phyloP scores from a whole-genome alignment of 2,888 invertebrate species.

The Patella ulyssiponensis region DNA sequence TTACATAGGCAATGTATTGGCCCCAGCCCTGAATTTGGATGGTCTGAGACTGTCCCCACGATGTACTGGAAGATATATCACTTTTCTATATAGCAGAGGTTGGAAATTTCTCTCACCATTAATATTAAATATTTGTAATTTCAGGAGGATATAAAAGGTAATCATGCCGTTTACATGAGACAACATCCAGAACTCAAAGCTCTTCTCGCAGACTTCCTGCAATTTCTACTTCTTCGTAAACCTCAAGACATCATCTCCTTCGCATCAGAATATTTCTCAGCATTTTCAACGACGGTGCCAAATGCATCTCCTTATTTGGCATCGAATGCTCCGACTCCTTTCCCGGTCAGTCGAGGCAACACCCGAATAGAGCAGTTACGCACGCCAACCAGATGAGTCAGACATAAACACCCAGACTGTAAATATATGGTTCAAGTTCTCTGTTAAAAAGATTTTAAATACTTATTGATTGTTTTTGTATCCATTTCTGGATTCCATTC shows the following conservation, averaged over 20 bases:
- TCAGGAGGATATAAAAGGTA: constrained; percentile 69
- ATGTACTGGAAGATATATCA: neutral
- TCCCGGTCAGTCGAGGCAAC: constrained; percentile 61
- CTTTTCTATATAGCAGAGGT: neutral
- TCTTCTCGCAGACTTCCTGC: constrained; percentile 71
- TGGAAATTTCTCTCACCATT: too few species aligned
- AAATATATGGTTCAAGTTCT: too few species aligned
- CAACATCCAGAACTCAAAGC: constrained; percentile 70
- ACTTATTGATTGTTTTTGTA: too few species aligned
- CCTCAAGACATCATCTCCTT: constrained; percentile 70
- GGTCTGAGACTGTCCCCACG: too few species aligned
- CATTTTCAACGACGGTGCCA: constrained; percentile 66
- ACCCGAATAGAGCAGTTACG: constrained; percentile 57
- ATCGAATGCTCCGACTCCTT: constrained; percentile 60
- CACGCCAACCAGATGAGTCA: constrained; percentile 50
- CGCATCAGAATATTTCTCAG: constrained; percentile 71
- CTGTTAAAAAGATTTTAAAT: too few species aligned
- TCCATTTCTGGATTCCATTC: too few species aligned
- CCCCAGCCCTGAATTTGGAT: too few species aligned
- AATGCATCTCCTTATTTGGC: constrained; percentile 57
- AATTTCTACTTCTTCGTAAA: constrained; percentile 70
- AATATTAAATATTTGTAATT: constrained; percentile 16
- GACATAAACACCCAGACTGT: too few species aligned
- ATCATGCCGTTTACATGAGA: constrained; percentile 68
- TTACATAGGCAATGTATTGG: too few species aligned